phyloP scores from a whole-genome alignment of 1,140 invertebrate species.

The Physella acuta region DNA sequence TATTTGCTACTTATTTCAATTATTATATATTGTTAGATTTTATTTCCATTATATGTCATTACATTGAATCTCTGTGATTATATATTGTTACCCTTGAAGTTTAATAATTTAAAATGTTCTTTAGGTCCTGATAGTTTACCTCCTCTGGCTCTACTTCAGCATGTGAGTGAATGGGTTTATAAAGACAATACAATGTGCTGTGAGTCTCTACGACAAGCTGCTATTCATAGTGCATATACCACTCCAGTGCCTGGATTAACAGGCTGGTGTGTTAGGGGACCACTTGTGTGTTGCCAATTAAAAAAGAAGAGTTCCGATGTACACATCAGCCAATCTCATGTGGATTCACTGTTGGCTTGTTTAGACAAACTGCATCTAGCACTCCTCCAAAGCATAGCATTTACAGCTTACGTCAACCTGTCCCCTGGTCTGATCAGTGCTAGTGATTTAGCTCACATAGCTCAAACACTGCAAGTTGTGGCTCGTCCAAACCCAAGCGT shows the following conservation, averaged over 20 bases:
- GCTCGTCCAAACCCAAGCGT: neutral
- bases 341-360: slow-evolving; percentile 25
- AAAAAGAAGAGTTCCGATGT: slow-evolving; percentile 2
- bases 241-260: slow-evolving; percentile 49
- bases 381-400: slow-evolving; percentile 45
- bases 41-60: too few species aligned
- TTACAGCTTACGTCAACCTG: slow-evolving; percentile 44
- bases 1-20: too few species aligned
- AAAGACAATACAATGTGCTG: slow-evolving; percentile 50
- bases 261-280: slow-evolving; percentile 51
- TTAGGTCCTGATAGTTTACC: slow-evolving; percentile 40
- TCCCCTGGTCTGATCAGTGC: slow-evolving; percentile 41
- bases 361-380: slow-evolving; percentile 50
- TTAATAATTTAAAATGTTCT: too few species aligned
- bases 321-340: slow-evolving; percentile 1
- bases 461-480: slow-evolving; percentile 21
- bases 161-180: slow-evolving; percentile 51
- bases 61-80: too few species aligned
- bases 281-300: slow-evolving; percentile 35
- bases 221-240: slow-evolving; percentile 47
- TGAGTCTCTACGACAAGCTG: slow-evolving; percentile 46
- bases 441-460: slow-evolving; percentile 29
- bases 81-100: too few species aligned
- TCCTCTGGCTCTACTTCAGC: slow-evolving; percentile 42
- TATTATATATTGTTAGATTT: too few species aligned